Evolutionary conservation across 2,797 vertebrate species (phyloP), one percentile per base, ranked within the genome.

Genomic region (Eleutherodactylus coqui): DNA sequence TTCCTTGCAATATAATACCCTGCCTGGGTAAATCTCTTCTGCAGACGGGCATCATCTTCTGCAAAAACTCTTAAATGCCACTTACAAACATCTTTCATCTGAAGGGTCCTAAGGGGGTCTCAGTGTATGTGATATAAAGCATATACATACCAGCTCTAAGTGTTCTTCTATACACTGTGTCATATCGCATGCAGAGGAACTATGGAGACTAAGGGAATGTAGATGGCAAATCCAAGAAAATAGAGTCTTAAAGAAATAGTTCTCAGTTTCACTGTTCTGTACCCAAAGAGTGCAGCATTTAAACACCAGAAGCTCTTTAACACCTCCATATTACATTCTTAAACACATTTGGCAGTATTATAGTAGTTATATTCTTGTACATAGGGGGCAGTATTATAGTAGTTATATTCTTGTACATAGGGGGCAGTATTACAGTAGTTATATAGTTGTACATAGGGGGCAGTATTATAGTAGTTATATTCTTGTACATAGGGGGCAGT

Each of bases 1-100:
- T 84, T 84, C 86, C 86, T 73, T 87, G 82, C 76, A 87, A 87
- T 75, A 75, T 80, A 87, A 87, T 80, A 84, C 67, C 76, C 67
- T 13, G 82, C 49, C 34, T 75, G 82, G 86, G 86, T 79, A 87
- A 84, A 87, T 84, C 82, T 75, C 43, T 87, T 87, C 82, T 84
- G 67, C 86, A 87, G 86, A 87, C 76, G 82, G 86, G 86, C 82
- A 87, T 75, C 77, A 75, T 87, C 82, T 76, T 75, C 76, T 75
- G 69, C 17, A 27, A 43, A 84, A 79, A 8, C 75, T 79, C 67
- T 77, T 41, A 72, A 36, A 8, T n/a, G 45, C 64, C 75, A 58
- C 36, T 72, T 75, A 64, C n/a, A 62, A 73, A 47, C 4, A 5
- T 6, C 62, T 83, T 87, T 79, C 38, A 62, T 83, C 64, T 83